Evolutionary conservation across 2,888 invertebrate species (phyloP).

Genomic region (Mythimna lalbum): DNA sequence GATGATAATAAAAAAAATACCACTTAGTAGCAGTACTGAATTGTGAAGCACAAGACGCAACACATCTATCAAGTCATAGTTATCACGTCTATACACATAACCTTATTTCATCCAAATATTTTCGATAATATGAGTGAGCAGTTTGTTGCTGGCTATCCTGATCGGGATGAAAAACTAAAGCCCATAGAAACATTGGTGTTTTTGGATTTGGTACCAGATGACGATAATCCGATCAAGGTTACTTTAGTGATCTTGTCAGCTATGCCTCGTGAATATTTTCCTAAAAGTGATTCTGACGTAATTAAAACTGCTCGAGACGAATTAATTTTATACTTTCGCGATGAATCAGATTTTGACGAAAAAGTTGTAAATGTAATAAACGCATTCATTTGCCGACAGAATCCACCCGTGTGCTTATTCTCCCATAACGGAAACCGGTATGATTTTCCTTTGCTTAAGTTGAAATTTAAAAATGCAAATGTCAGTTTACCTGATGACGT

Average conservation of each 20-base stretch:
- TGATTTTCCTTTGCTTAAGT: slow-evolving; percentile 9
- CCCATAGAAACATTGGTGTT: slow-evolving; percentile 1
- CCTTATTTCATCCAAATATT: neutral
- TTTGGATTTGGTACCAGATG: neutral
- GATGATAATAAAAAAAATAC: neutral
- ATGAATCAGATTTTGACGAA: neutral
- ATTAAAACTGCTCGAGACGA: neutral
- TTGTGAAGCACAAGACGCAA: neutral
- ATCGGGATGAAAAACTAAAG: neutral
- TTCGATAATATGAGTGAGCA: neutral
- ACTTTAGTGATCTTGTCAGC: neutral
- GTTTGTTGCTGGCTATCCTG: neutral
- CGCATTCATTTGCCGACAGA: neutral
- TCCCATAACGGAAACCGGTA: slow-evolving; percentile 1
- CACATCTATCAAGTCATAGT: neutral
- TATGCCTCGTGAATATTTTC: neutral
- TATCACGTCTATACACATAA: neutral
- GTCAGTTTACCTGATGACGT: slow-evolving; percentile 7
- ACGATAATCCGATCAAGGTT: neutral
- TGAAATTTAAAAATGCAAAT: neutral
- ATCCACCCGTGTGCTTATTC: neutral
- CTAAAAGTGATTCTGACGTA: neutral
- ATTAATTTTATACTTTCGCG: neutral
- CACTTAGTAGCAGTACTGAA: neutral
- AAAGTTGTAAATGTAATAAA: neutral